Percentiles rank a stretch among this genome's conserved stretches.
Evolutionary conservation across 1,140 invertebrate species (phyloP).

Genomic region (Leptinotarsa defecta): DNA sequence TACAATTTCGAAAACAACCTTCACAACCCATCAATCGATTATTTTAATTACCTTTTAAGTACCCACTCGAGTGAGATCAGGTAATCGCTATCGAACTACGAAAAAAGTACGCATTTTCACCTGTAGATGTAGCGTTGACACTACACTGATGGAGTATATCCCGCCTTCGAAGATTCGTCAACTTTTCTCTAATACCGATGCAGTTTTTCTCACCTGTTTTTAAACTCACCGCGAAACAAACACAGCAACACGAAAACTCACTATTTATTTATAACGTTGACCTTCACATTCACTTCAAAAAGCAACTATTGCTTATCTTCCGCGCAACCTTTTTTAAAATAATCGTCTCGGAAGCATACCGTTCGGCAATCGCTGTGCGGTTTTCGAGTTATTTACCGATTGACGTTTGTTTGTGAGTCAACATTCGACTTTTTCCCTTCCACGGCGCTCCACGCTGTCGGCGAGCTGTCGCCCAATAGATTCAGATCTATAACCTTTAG

Average conservation of each 20-base stretch:
- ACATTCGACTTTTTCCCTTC: neutral
- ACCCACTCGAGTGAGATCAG: neutral
- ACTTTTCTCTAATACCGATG: no score
- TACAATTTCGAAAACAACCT: neutral
- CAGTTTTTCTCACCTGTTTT: neutral
- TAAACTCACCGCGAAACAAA: neutral
- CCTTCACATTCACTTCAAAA: neutral
- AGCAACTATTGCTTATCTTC: neutral
- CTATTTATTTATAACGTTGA: neutral
- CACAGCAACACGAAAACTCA: neutral
- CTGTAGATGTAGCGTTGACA: no score
- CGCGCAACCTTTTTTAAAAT: neutral
- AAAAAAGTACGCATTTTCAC: no score
- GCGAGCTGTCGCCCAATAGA: slow-evolving; percentile 1
- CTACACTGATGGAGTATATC: no score
- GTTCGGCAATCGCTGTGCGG: neutral
- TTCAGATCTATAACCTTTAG: neutral
- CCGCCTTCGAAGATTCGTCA: no score
- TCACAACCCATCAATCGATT: neutral
- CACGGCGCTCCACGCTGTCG: neutral
- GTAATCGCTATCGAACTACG: neutral
- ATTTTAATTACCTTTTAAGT: neutral
- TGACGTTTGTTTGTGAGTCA: neutral
- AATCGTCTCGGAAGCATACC: neutral
- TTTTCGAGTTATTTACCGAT: neutral